Evolutionary conservation across 2,113 vertebrate species (phyloP), one percentile per base, ranked within the genome.

Genomic region (Oncorhynchus kisutch): DNA sequence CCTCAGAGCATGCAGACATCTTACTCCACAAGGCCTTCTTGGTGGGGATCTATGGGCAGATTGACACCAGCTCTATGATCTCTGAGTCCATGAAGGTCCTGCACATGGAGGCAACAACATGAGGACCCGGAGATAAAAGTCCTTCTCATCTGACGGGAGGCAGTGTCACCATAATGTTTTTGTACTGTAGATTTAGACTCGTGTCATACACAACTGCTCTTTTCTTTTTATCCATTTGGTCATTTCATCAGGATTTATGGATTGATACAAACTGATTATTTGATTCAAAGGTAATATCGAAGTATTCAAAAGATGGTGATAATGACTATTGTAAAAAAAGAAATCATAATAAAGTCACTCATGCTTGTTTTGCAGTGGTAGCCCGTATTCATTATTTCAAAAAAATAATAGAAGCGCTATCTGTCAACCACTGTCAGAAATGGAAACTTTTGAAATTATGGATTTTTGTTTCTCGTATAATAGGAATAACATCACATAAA

Each of bases 61-160:
- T 97, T 0, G 97, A 99, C 91, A 99, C 97, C 89, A 99, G 97
- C 65, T 92, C 96, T 18, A 95, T 97, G 90, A 97, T 99, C 75
- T 94, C 98, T 0, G 97, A 99, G 83, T 96, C 98, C 20, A 92
- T 99, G 94, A 96, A 96, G 83, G 92, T 97, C 81, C 93, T 99
- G 77, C 97, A 96, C 86, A 97, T 99, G 97, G 97, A 99, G 70
- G 95, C 96, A 3, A 95, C 91, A 70, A 94, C 97, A 74, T 98
- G 94, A 94, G 24, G 3, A 1, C 29, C n/a, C n/a, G 65, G 1
- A 16, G 1, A 5, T 31, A 16, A 13, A 64, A 25, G 25, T 12
- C 22, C n/a, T 13, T 49, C 57, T 62, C 27, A 22, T 48, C 11
- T 34, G 22, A 74, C 60, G 16, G n/a, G n/a, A 64, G n/a, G 54